Evolutionary conservation across 2,888 invertebrate genomes (phyloP), one percentile per base, ranked within the genome.

Genomic region (Sarcophaga caerulescens): DNA sequence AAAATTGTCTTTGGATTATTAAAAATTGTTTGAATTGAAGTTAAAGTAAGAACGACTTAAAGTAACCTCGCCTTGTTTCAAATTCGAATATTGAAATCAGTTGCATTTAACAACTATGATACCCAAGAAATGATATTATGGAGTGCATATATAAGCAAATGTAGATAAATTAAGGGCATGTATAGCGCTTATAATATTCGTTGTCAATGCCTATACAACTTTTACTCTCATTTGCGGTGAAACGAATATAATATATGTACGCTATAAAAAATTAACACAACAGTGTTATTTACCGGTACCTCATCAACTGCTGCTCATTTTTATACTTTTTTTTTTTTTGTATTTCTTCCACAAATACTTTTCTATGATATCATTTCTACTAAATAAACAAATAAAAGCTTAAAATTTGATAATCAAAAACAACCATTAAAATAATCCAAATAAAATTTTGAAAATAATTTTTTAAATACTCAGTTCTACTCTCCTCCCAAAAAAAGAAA

Each of bases 311-410:
- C 52, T 52, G 1, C 12, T 52, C 17, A 52, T 52, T 52, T 52
- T 17, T 4, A 14, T n/a, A n/a, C n/a, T 14, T 52, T 1, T 4
- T 6, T 14, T 14, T 47, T 47, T 52, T 17, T 14, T 52, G 52
- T 52, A 52, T 17, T 52, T 52, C 52, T 52, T 52, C 17, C 14
- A 52, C 1, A 70, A 6, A 59, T 23, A 59, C 60, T 77, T 73
- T 65, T 65, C 74, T 60, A 80, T 83, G 80, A 85, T 80, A 85
- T 85, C 82, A 85, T 80, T 82, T 59, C 35, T 19, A 52, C 77
- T 68, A 62, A 82, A 71, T 71, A 71, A 85, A 81, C 62, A 81
- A 77, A 79, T 66, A 78, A 17, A 52, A 52, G 12, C 12, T 52
- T 12, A 52, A 52, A 14, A 52, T 4, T 14, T 14, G 4, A 52